Base-by-base conservation (phyloP, 2,113 vertebrate genomes). In the Athene cunicularia region DNA sequence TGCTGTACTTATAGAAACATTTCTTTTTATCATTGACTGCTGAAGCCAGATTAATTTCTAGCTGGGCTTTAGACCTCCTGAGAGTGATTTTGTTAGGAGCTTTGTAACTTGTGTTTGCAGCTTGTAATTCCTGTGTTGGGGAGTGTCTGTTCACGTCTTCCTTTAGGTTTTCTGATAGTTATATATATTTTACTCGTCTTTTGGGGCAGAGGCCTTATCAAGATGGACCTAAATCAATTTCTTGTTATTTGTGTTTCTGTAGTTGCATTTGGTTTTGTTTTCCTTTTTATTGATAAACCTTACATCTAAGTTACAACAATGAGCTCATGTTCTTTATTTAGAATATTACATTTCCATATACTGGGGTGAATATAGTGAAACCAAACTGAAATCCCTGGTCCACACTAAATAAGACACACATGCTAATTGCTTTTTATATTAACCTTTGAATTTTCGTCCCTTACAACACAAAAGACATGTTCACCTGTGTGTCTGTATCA, bases 381-480 rank as follows among this genome's bases (percentile, higher is more conserved):
- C 60, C 28, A 35, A 22, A 52, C 5, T n/a, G 66, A 85, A n/a
- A 24, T 24, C 37, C 26, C 14, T 41, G 7, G 4, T 68, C 14
- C 30, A 13, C 1, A 8, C 20, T 71, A 11, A 9, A 16, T 27
- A 8, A 50, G 27, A 59, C 14, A 50, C 6, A 30, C 4, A 21
- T 4, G 19, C 9, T 56, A 9, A 73, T 82, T 39, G 18, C 21
- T 82, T 71, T 70, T 59, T 67, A 4, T 33, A 43, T 66, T 73
- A 72, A 41, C 6, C 4, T 66, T 56, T 33, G 7, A 53, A 11
- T 23, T 55, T 70, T 47, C 75, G 7, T 24, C 27, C 18, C 15
- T 64, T 49, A 53, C 6, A 55, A 39, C 28, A n/a, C 0, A 1
- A 55, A 70, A n/a, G 11, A 9, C 2, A 10, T 3, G 2, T 30